Evolutionary conservation across 2,888 invertebrate genomes (phyloP), one percentile per base, ranked within the genome.

Genomic region (Syrista parreyssii): DNA sequence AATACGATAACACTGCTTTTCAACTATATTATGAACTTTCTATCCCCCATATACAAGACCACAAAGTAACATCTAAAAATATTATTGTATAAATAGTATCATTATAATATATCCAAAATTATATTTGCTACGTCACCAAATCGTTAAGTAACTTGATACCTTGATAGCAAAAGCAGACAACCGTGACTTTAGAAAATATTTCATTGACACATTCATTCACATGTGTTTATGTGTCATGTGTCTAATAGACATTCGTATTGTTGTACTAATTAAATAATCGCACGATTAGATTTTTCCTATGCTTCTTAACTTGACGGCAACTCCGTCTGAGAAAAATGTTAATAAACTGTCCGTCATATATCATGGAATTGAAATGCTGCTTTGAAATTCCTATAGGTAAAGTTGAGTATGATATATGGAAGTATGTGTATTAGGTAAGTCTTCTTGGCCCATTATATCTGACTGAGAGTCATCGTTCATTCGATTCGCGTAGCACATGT

Each of bases 401-500:
- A 55, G 23, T 15, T 33, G 31, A 71, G 71, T 71, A 71, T 71
- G 71, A 71, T 71, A 33, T 71, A 33, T 71, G 31, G 71, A 23
- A 31, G 71, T 71, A 33, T 33, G 74, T 55, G 68, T n/a, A 68
- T 80, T 80, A 74, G 35, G 79, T 55, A 76, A 79, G 80, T 79
- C 76, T 74, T 75, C 78, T 72, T 78, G 79, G 76, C 76, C 78
- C 76, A 80, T 79, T 78, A 72, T 73, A 74, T 32, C 34, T 75
- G 74, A 78, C 34, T 55, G 73, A 55, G 74, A 15, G 11, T 78
- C 68, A 77, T 76, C 68, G 77, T 75, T 75, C 68, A 76, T 76
- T 81, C 79, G 32, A n/a, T 34, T 33, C 76, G 74, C 75, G 78
- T 36, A 12, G 30, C 76, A 74, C 73, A 76, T 78, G 78, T 78